These are phyloP conservation scores for Enteromius argenteus DNA, from an alignment of 2,797 vertebrate genomes.

Conservation along the genomic window DNA sequence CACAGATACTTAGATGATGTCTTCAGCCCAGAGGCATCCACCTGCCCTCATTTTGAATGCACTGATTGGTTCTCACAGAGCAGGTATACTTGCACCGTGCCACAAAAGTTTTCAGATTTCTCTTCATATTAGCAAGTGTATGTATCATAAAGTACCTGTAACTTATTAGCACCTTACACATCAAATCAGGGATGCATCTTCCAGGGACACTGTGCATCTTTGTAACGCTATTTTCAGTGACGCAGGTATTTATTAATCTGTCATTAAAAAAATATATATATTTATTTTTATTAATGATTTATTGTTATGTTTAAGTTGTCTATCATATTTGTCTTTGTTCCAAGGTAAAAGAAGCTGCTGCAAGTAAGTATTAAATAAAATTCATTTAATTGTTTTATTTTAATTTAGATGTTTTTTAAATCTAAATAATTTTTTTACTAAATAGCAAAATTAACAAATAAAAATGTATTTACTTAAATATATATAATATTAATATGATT, in stretches of 20 bases:
- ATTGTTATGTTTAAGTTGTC: conserved; percentile 14
- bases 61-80: conserved; percentile 77
- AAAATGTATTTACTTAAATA: neutral
- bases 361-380: conserved; percentile 28
- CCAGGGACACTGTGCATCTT: conserved; percentile 68
- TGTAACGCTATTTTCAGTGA: conserved; percentile 68
- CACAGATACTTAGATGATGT: conserved; percentile 60
- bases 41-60: conserved; percentile 72
- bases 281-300: neutral
- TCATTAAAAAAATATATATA: neutral
- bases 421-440: too few relatives aligned
- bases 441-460: neutral
- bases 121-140: conserved; percentile 49
- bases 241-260: conserved; percentile 71
- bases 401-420: too few relatives aligned
- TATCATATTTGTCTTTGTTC: conserved; percentile 26
- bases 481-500: too few relatives aligned
- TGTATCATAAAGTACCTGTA: conserved; percentile 55
- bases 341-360: conserved; percentile 39
- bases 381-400: too few relatives aligned
- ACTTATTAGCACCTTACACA: conserved; percentile 46
- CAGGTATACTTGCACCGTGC: conserved; percentile 64
- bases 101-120: conserved; percentile 68
- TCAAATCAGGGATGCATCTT: conserved; percentile 64
- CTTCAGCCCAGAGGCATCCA: conserved; percentile 70